Conservation (phyloP, 2,888 invertebrate genomes). For the Lasioglossum leucozonium region DNA sequence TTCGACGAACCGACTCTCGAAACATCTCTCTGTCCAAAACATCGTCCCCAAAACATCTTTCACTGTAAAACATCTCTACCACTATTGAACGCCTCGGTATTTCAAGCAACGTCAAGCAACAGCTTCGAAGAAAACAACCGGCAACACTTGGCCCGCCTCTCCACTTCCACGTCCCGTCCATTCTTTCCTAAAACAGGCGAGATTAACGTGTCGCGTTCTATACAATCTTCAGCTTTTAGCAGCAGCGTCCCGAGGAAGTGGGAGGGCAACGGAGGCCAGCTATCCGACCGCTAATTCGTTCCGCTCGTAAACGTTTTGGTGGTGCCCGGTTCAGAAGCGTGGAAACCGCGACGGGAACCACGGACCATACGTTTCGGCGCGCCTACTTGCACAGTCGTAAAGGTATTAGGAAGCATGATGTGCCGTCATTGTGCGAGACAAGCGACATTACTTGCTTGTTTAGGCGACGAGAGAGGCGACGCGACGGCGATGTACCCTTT, state of each 20-base stretch:
- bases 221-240: neutral
- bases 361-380: constrained; percentile 47
- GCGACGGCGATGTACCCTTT: constrained; percentile 49
- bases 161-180: neutral
- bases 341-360: constrained; percentile 23
- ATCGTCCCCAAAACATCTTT: neutral
- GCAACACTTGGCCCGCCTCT: neutral
- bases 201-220: neutral
- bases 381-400: constrained; percentile 70
- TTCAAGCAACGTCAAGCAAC: neutral
- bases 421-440: constrained; percentile 74
- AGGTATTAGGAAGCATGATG: constrained; percentile 77
- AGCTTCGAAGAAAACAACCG: neutral
- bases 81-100: neutral
- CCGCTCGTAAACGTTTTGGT: constrained; percentile 66
- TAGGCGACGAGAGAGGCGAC: constrained; percentile 30
- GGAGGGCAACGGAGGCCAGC: constrained; percentile 8
- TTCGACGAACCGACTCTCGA: neutral
- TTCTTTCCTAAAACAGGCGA: constrained; percentile 3
- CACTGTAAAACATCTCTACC: neutral
- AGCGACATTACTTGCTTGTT: constrained; percentile 78
- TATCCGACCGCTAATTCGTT: constrained; percentile 64
- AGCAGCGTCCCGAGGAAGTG: neutral
- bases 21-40: neutral
- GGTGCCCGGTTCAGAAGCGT: constrained; percentile 2